Percentiles rank a stretch among this genome's conserved stretches.
phyloP scores from a whole-genome alignment of 2,888 invertebrate species.

The Tridacna gigas region DNA sequence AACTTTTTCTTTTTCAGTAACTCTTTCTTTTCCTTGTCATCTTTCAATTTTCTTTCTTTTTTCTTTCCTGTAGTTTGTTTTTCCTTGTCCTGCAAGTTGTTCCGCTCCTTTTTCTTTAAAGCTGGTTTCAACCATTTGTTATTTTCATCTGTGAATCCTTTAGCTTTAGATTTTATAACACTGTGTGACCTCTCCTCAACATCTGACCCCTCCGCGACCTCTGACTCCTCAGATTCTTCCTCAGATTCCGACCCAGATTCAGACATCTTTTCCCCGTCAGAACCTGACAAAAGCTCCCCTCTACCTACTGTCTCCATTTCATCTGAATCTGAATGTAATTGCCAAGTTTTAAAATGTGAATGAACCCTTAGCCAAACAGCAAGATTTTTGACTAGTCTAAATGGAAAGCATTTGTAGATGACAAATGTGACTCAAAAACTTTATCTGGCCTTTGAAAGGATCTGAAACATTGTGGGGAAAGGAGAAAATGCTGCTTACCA shows the following conservation, averaged over 20 bases:
- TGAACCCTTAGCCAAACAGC: too few species aligned
- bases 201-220: slow-evolving; percentile 8
- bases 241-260: not conserved
- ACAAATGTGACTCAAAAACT: too few species aligned
- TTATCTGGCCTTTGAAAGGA: too few species aligned
- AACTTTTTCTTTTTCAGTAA: not conserved
- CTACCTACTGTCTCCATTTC: too few species aligned
- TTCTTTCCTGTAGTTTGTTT: not conserved
- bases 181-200: not conserved
- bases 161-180: slow-evolving; percentile 34
- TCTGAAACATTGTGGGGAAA: too few species aligned
- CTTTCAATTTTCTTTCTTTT: not conserved
- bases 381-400: too few species aligned
- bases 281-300: not conserved
- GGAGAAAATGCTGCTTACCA: too few species aligned
- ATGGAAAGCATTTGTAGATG: too few species aligned
- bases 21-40: not conserved
- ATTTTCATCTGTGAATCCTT: slow-evolving; percentile 50
- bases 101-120: slow-evolving; percentile 27
- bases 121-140: slow-evolving; percentile 54
- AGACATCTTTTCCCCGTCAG: not conserved
- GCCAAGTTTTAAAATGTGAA: too few species aligned
- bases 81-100: not conserved
- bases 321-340: too few species aligned
- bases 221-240: not conserved